These are phyloP conservation scores for Malachius bipustulatus DNA, from an alignment of 2,888 invertebrate species.

Conservation along the genomic window DNA sequence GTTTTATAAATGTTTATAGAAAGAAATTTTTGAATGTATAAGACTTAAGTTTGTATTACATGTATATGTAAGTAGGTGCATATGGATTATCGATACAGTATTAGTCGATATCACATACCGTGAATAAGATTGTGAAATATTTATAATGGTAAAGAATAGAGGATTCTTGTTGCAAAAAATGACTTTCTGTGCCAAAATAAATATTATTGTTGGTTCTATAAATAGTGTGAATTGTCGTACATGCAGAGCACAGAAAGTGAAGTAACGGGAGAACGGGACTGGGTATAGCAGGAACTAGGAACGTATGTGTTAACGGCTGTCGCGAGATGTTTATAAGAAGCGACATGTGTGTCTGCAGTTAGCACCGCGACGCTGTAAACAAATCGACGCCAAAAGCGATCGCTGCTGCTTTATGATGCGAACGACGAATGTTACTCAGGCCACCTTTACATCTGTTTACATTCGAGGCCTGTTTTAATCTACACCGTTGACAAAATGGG, in stretches of 20 bases:
- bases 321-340: constrained; percentile 33
- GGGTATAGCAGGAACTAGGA: constrained; percentile 6
- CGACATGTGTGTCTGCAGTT: constrained; percentile 33
- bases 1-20: no score
- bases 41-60: no score
- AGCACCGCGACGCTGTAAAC: constrained; percentile 39
- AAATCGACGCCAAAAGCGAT: constrained; percentile 41
- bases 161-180: no score
- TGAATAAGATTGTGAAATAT: no score
- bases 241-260: constrained; percentile 24
- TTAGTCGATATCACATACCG: no score
- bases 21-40: no score
- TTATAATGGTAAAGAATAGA: no score
- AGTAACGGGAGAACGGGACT: constrained; percentile 8
- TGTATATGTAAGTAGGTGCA: no score
- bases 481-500: constrained; percentile 38
- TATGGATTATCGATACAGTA: no score
- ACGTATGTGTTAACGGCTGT: constrained; percentile 31
- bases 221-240: constrained; percentile 30
- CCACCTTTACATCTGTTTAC: constrained; percentile 33
- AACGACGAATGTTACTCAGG: constrained; percentile 29
- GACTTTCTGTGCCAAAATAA: constrained; percentile 31
- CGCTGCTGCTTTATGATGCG: constrained; percentile 38
- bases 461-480: constrained; percentile 33
- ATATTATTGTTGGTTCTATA: constrained; percentile 31